Conservation (phyloP, 2,113 vertebrate genomes). For the Jaculus jaculus region DNA sequence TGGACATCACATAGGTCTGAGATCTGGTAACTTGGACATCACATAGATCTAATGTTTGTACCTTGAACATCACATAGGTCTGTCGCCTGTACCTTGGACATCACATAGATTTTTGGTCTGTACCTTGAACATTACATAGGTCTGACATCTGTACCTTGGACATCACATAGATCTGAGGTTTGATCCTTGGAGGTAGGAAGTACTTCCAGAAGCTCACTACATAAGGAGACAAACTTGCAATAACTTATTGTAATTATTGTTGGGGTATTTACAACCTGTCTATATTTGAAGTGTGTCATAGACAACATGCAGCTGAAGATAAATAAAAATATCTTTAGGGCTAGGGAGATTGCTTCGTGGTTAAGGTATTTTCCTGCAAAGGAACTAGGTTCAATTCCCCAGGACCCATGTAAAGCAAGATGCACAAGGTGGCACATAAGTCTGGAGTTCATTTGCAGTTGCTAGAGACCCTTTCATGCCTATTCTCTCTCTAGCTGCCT, state of each 20-base stretch:
- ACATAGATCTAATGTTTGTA: neutral
- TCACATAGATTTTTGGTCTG: neutral
- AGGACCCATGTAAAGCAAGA: too few relatives aligned
- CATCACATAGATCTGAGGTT: neutral
- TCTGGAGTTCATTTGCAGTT: too few relatives aligned
- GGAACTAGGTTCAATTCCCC: too few relatives aligned
- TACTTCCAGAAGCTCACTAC: neutral
- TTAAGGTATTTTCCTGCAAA: too few relatives aligned
- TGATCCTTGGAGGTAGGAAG: neutral
- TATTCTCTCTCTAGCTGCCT: too few relatives aligned
- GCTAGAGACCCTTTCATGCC: too few relatives aligned
- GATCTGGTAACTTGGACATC: neutral
- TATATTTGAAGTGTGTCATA: conserved; percentile 13
- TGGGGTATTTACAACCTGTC: neutral
- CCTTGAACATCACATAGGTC: neutral
- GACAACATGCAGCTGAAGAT: neutral
- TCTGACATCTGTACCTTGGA: neutral
- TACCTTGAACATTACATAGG: neutral
- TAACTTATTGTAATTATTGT: neutral
- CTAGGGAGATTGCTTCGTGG: too few relatives aligned
- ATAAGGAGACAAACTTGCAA: neutral
- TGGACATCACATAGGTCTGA: neutral
- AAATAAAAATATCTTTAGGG: too few relatives aligned
- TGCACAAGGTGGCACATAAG: too few relatives aligned
- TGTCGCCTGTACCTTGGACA: neutral